Percentiles rank a stretch among this genome's conserved stretches.
Evolutionary conservation across 53 echinoderm and acorn worm genomes (phyloP).

Genomic region (Holothuria scabra): DNA sequence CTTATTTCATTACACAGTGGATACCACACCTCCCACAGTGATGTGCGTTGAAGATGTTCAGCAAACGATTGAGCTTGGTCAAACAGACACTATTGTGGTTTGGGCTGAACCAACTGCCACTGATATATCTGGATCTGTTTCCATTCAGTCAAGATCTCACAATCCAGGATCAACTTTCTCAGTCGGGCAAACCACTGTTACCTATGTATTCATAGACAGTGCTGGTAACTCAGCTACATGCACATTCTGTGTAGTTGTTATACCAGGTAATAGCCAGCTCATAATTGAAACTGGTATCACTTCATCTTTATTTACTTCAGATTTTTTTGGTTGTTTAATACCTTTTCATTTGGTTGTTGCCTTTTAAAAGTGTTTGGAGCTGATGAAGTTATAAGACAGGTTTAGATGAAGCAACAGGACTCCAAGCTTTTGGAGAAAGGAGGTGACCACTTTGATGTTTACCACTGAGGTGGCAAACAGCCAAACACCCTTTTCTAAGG

Average conservation of each 20-base stretch:
- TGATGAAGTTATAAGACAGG: no score
- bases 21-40: conserved; percentile 69
- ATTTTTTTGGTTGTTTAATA: no score
- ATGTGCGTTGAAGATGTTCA: conserved; percentile 26
- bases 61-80: conserved; percentile 46
- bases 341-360: no score
- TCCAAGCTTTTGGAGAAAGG: no score
- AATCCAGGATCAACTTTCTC: conserved; percentile 63
- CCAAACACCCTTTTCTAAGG: no score
- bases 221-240: conserved; percentile 71
- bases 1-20: conserved; percentile 16
- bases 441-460: no score
- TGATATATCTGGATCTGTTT: conserved; percentile 61
- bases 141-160: conserved; percentile 40
- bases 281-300: no score
- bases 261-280: no score
- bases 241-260: conserved; percentile 63
- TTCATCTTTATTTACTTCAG: no score
- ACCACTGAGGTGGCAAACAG: no score
- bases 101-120: conserved; percentile 76
- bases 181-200: conserved; percentile 60
- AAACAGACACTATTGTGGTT: conserved; percentile 18
- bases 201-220: conserved; percentile 63
- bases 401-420: no score
- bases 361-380: no score